Evolutionary conservation across 2,113 vertebrate species (phyloP).

Genomic region (Rhabdomys dilectus): DNA sequence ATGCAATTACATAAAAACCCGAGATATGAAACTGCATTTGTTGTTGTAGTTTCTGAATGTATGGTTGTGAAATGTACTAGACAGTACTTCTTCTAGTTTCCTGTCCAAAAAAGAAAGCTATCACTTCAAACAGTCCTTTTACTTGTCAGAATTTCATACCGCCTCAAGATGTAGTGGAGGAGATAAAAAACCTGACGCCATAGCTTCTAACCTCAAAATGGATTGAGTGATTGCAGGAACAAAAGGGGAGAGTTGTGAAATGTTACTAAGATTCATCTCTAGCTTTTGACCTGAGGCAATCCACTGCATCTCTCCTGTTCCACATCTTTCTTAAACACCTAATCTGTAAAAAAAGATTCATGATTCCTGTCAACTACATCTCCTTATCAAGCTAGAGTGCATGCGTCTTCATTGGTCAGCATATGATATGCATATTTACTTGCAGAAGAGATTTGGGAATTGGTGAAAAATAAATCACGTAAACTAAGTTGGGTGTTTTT

Average conservation of each 20-base stretch:
- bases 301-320: conserved; percentile 47
- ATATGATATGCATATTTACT: background rate
- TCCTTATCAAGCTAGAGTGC: background rate
- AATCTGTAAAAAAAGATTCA: conserved; percentile 65
- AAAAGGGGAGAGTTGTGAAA: conserved; percentile 70
- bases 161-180: conserved; percentile 17
- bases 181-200: conserved; percentile 55
- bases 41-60: background rate
- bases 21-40: background rate
- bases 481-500: background rate
- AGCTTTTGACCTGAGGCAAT: conserved; percentile 68
- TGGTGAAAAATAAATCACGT: conserved; percentile 32
- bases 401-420: background rate
- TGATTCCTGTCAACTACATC: conserved; percentile 29
- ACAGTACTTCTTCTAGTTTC: background rate
- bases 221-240: conserved; percentile 62
- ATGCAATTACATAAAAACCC: background rate
- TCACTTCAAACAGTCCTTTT: conserved; percentile 56
- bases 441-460: conserved; percentile 7
- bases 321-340: conserved; percentile 14
- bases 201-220: conserved; percentile 62
- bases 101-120: conserved; percentile 23
- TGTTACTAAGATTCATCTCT: conserved; percentile 57
- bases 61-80: background rate
- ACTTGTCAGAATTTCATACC: conserved; percentile 55